Evolutionary conservation across 2,888 invertebrate genomes (phyloP).

Genomic region (Sceliomorpha sp.): DNA sequence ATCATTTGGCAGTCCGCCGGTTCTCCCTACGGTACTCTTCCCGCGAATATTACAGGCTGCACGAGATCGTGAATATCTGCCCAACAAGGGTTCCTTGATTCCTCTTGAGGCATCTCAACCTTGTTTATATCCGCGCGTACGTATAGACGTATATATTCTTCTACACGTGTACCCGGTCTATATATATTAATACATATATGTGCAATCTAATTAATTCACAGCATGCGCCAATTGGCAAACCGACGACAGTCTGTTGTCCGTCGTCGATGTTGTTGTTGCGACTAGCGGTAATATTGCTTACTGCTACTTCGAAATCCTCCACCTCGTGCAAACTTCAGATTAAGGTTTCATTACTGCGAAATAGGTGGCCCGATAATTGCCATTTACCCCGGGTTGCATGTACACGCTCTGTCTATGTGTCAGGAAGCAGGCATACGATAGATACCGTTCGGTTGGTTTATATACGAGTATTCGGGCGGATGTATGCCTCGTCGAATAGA

Average conservation of each 20-base stretch:
- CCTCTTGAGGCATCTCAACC: conserved; percentile 53
- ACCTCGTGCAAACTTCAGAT: conserved; percentile 57
- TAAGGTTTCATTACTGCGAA: conserved; percentile 61
- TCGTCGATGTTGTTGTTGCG: conserved; percentile 39
- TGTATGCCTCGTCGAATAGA: conserved; percentile 31
- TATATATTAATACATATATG: no score
- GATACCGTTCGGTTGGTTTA: conserved; percentile 25
- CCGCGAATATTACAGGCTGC: conserved; percentile 14
- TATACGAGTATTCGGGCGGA: conserved; percentile 28
- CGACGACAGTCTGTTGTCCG: conserved; percentile 5
- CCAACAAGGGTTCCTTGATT: conserved; percentile 58
- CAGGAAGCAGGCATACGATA: conserved; percentile 14
- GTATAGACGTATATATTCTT: not conserved
- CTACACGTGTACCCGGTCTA: not conserved
- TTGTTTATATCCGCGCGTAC: conserved; percentile 4
- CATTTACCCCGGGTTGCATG: conserved; percentile 50
- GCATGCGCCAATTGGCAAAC: conserved; percentile 47
- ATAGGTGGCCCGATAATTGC: conserved; percentile 61
- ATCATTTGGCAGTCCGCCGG: conserved; percentile 25
- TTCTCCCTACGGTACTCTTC: conserved; percentile 23
- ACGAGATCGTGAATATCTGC: conserved; percentile 54
- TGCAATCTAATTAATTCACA: conserved; percentile 59
- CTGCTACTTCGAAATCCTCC: conserved; percentile 26
- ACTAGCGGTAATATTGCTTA: conserved; percentile 33
- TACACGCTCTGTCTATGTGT: conserved; percentile 6